Conservation (phyloP, 2,113 vertebrate species). For the Erpornis zantholeuca region DNA sequence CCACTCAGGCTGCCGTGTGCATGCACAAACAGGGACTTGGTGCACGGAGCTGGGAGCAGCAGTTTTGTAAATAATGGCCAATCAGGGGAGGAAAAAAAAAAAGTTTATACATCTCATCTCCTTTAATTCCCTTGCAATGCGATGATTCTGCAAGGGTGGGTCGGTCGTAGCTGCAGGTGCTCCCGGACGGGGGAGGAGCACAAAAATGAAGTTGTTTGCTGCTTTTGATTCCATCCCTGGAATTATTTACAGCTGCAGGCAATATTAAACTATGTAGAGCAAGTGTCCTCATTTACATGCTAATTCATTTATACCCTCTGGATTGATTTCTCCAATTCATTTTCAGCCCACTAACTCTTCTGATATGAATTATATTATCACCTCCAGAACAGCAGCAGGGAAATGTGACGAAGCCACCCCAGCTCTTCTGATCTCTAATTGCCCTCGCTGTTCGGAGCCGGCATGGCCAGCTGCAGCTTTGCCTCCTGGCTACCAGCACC, state of each 20-base stretch:
- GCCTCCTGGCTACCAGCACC: neutral
- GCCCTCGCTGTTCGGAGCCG: constrained; percentile 15
- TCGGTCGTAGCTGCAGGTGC: constrained; percentile 45
- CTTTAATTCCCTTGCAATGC: neutral
- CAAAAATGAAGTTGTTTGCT: constrained; percentile 76
- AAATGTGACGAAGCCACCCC: constrained; percentile 46
- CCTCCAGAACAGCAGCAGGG: constrained; percentile 66
- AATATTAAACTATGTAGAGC: constrained; percentile 76
- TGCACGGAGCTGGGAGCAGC: neutral
- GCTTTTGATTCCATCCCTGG: constrained; percentile 73
- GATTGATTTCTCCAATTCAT: constrained; percentile 79
- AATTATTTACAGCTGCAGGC: constrained; percentile 80
- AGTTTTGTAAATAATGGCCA: constrained; percentile 27
- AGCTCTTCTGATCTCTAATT: constrained; percentile 57
- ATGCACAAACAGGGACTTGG: neutral
- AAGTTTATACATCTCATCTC: constrained; percentile 9
- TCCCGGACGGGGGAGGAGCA: constrained; percentile 46
- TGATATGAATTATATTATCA: constrained; percentile 75
- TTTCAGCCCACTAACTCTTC: constrained; percentile 77
- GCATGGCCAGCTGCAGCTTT: constrained; percentile 1
- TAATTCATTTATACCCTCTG: constrained; percentile 81
- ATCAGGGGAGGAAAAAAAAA: neutral
- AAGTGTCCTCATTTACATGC: constrained; percentile 80
- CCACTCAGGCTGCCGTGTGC: fast-evolving
- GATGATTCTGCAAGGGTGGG: neutral